These are phyloP conservation scores for Amphiprion clarkii DNA, from an alignment of 2,797 vertebrate genomes.

Conservation along the genomic window DNA sequence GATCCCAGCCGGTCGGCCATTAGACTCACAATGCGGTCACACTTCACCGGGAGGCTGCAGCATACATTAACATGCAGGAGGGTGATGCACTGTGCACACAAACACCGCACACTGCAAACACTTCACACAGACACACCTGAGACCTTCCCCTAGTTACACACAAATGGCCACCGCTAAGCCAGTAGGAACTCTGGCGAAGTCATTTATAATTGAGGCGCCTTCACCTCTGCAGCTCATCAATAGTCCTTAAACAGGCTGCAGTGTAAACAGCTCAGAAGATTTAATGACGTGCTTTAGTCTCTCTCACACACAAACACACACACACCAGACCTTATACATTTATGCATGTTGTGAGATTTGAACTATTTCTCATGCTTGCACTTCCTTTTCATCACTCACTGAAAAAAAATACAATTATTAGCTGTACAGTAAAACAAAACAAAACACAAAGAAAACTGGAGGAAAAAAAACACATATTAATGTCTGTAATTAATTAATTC, in stretches of 20 bases:
- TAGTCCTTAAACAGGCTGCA: slow-evolving; percentile 71
- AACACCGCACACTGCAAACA: slow-evolving; percentile 47
- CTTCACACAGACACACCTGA: slow-evolving; percentile 65
- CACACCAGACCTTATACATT: slow-evolving; percentile 43
- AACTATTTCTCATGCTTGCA: slow-evolving; percentile 8
- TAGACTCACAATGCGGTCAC: slow-evolving; percentile 35
- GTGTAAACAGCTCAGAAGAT: slow-evolving; percentile 63
- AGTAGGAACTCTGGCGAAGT: slow-evolving; percentile 62
- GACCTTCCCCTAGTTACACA: slow-evolving; percentile 39
- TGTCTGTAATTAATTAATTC: not conserved
- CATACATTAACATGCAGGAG: slow-evolving; percentile 63
- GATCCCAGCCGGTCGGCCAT: slow-evolving; percentile 6
- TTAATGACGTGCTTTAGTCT: slow-evolving; percentile 50
- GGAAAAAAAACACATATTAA: not conserved
- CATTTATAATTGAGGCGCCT: slow-evolving; percentile 64
- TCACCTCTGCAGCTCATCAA: slow-evolving; percentile 75
- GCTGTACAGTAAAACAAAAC: not conserved
- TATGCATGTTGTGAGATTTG: slow-evolving; percentile 54
- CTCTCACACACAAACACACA: slow-evolving; percentile 13
- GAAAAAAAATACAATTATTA: not conserved
- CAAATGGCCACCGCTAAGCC: slow-evolving; percentile 55
- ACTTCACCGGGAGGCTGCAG: slow-evolving; percentile 31
- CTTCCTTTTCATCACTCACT: not conserved
- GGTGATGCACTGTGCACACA: slow-evolving; percentile 11
- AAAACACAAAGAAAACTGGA: not conserved